phyloP scores from a whole-genome alignment of 2,888 invertebrate species.

The Lasius platythorax region DNA sequence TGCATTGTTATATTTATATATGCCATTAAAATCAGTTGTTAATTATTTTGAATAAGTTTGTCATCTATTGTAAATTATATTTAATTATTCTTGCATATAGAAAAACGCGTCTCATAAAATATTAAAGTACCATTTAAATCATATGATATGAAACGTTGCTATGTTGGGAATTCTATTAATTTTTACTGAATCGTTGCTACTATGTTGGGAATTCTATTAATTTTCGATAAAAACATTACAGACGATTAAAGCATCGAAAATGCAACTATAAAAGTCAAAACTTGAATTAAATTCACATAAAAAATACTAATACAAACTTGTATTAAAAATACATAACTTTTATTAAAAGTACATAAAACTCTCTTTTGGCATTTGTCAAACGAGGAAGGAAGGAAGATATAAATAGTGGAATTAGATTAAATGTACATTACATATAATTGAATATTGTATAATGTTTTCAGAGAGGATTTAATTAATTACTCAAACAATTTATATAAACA shows the following conservation, averaged over 20 bases:
- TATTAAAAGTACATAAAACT: neutral
- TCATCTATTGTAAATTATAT: neutral
- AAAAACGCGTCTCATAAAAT: neutral
- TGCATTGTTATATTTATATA: neutral
- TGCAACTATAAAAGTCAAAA: slow-evolving; percentile 53
- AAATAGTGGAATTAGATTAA: slow-evolving; percentile 46
- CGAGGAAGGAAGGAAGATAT: neutral
- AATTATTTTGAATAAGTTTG: neutral
- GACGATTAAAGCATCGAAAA: slow-evolving; percentile 65
- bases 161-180: too few relatives aligned
- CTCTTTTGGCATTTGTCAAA: slow-evolving; percentile 41
- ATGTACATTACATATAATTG: neutral
- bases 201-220: slow-evolving; percentile 60
- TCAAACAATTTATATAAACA: neutral
- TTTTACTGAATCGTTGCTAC: slow-evolving; percentile 21
- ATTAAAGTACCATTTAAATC: slow-evolving; percentile 24
- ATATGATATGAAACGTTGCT: slow-evolving; percentile 26
- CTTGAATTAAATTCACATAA: slow-evolving; percentile 56
- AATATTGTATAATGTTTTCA: neutral
- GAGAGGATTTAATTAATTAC: neutral
- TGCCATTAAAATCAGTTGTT: neutral
- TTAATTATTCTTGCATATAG: neutral
- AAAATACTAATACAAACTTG: slow-evolving; percentile 62
- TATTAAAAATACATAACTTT: too few relatives aligned
- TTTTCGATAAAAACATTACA: slow-evolving; percentile 53